Conservation (phyloP, 2,113 vertebrate genomes). For the Calypte anna region DNA sequence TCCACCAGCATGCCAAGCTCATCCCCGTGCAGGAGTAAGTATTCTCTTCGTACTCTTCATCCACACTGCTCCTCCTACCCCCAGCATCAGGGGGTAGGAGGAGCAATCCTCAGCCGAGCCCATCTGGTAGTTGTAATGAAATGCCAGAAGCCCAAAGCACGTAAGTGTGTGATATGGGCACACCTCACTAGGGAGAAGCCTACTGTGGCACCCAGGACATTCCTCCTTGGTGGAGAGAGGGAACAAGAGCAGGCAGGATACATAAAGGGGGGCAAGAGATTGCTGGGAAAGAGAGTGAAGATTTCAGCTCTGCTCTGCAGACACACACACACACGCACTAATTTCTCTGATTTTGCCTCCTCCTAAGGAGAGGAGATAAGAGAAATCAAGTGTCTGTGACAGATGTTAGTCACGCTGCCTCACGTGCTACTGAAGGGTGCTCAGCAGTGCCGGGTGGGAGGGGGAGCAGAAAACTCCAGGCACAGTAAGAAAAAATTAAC, state of each 20-base stretch:
- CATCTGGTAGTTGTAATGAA: neutral
- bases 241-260: neutral
- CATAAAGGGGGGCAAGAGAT: neutral
- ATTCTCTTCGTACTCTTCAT: no score
- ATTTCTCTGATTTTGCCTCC: constrained; percentile 28
- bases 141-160: neutral
- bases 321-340: neutral
- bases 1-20: neutral
- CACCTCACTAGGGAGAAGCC: neutral
- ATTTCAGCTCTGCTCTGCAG: neutral
- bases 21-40: neutral
- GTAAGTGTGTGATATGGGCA: rapidly evolving
- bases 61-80: neutral
- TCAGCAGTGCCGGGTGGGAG: neutral
- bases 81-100: neutral
- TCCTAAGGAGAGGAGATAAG: constrained; percentile 19
- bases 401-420: constrained; percentile 59
- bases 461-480: neutral
- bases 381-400: constrained; percentile 39
- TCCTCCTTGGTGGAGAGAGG: neutral
- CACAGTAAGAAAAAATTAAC: neutral
- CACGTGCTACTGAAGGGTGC: constrained; percentile 44
- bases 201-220: rapidly evolving
- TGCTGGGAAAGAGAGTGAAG: neutral
- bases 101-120: neutral